Evolutionary conservation across 2,113 vertebrate genomes (phyloP), one percentile per base, ranked within the genome.

Genomic region (Tautogolabrus adspersus): DNA sequence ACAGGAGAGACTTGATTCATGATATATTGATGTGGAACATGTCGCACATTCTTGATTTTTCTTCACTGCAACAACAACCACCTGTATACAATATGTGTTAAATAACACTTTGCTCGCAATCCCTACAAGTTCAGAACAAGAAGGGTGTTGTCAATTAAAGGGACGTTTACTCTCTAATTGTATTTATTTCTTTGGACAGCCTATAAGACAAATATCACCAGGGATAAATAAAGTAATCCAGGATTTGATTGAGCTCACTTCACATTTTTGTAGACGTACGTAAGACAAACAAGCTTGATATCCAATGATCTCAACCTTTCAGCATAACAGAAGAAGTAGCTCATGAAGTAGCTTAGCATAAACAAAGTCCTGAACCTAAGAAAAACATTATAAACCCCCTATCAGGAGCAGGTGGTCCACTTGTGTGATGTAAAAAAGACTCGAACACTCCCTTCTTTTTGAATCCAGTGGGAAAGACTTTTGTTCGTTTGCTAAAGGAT

Each of bases 401-500:
- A 49, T 46, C 42, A 57, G 49, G 10, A 54, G 77, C 66, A 66
- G 59, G 58, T 13, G 19, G 49, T 52, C 16, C 16, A 19, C 47
- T 49, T 5, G 47, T 6, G 8, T 52, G 49, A 49, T 49, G 16
- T 8, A 49, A 49, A 49, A 34, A 7, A 1, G 16, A 49, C 46
- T 19, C 5, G 16, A 49, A 40, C 40, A 42, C 38, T 9, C 42
- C 54, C 61, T 47, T 23, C 34, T 72, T 75, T 10, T 42, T 56
- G 54, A 58, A 67, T 47, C 65, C 19, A 19, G 42, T 26, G 64
- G 37, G 46, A 69, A 62, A 19, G 8, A 19, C 10, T 26, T 16
- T 19, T 1, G 15, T 63, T 47, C 46, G 68, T 60, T 61, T 66
- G 59, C 19, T 8, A 70, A 68, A 62, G 38, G 1, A 62, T 66